Evolutionary conservation across 2,888 invertebrate genomes (phyloP).

Genomic region (Suillia variegata): DNA sequence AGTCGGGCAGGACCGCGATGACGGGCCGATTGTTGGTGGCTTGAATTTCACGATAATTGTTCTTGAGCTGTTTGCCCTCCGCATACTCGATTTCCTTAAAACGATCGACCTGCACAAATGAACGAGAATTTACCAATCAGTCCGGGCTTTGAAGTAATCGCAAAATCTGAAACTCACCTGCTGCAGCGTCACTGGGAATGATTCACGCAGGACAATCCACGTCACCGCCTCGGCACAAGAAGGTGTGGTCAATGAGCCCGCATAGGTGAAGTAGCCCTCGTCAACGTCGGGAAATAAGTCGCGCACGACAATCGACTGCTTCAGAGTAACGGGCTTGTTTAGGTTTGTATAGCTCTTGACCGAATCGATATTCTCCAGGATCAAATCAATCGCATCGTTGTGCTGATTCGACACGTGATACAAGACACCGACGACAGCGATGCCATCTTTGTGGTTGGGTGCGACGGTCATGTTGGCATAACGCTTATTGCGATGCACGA

Average conservation of each 20-base stretch:
- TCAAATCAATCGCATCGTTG: slow-evolving; percentile 49
- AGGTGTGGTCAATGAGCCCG: slow-evolving; percentile 78
- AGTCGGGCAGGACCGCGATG: slow-evolving; percentile 36
- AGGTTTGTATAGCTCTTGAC: slow-evolving; percentile 44
- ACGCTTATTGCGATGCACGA: slow-evolving; percentile 67
- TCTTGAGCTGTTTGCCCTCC: slow-evolving; percentile 54
- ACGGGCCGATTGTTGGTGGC: slow-evolving; percentile 49
- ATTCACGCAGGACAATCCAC: slow-evolving; percentile 71
- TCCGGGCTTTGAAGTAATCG: background rate
- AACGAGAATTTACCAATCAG: background rate
- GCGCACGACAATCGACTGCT: slow-evolving; percentile 42
- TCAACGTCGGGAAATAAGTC: slow-evolving; percentile 65
- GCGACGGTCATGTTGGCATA: slow-evolving; percentile 65
- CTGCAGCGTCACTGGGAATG: slow-evolving; percentile 63
- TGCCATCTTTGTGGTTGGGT: slow-evolving; percentile 63
- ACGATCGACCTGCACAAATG: slow-evolving; percentile 51
- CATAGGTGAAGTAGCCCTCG: slow-evolving; percentile 69
- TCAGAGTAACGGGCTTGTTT: slow-evolving; percentile 41
- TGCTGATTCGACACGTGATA: slow-evolving; percentile 63
- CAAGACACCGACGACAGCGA: slow-evolving; percentile 70
- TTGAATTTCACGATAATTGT: slow-evolving; percentile 62
- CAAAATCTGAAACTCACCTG: slow-evolving; percentile 57
- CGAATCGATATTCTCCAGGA: slow-evolving; percentile 45
- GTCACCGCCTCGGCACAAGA: slow-evolving; percentile 74
- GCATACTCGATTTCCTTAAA: slow-evolving; percentile 59